Evolutionary conservation across 2,797 vertebrate genomes (phyloP), one percentile per base, ranked within the genome.

Genomic region (Zenarchopterus dispar): DNA sequence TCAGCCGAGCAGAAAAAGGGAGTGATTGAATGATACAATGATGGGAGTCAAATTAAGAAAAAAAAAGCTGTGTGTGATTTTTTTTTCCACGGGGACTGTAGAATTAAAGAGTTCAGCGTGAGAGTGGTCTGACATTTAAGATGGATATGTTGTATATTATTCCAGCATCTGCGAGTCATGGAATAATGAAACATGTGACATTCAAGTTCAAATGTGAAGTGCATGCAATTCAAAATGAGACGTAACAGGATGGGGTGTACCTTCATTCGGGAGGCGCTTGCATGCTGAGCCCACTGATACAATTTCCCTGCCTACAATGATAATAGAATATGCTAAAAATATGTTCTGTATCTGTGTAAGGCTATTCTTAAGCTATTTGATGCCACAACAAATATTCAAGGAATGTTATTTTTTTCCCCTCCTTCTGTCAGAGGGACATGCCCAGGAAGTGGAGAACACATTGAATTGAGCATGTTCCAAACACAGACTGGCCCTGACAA

Each of bases 401-500:
- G 19, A 71, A 59, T 22, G 28, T 64, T 63, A 47, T 70, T 49
- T 51, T 56, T 73, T 56, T 41, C 17, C 15, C 56, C 77, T 71
- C n/a, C 67, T 83, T 85, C 82, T 75, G 86, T 81, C 83, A 82
- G 82, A 86, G 82, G 83, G 88, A 92, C 93, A 92, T 89, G 91
- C 94, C 93, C 90, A 86, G 86, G 92, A 91, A 95, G 91, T 87
- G 91, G 88, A 89, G 93, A 95, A 93, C 94, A 95, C 95, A 95
- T 95, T 95, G 95, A 96, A 97, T 95, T 91, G 92, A 92, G 93
- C 91, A 91, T 92, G 93, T 93, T 95, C 92, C 90, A 93, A 93
- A 94, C 92, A 85, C 93, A 95, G 94, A 94, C 94, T 92, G 95
- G 94, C 95, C 95, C 93, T 94, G 95, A 96, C 95, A 97, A 96